Evolutionary conservation across 2,113 vertebrate genomes (phyloP).

Genomic region (Noctilio leporinus): DNA sequence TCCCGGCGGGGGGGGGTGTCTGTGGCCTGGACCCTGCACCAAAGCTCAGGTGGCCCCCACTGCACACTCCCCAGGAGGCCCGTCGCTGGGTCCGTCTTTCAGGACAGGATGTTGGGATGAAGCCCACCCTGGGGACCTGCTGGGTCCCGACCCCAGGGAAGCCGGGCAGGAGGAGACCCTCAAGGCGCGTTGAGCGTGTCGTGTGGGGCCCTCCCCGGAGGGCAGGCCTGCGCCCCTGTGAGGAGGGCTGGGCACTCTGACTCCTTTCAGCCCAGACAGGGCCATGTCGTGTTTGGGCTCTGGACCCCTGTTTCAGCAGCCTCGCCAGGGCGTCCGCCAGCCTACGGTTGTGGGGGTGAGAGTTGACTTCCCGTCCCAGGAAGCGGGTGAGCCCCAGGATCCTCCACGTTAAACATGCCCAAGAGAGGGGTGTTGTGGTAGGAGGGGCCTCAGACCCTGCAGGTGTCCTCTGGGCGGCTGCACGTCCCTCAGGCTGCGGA

Average conservation of each 20-base stretch:
- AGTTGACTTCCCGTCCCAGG: background rate
- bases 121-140: rapidly evolving
- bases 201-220: background rate
- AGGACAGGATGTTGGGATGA: background rate
- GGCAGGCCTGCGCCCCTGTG: background rate
- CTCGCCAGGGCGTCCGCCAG: background rate
- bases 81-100: background rate
- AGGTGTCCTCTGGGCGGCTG: rapidly evolving
- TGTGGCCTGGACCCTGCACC: background rate
- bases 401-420: rapidly evolving
- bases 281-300: background rate
- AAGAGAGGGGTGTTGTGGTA: rapidly evolving
- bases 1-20: background rate
- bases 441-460: background rate
- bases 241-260: background rate
- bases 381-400: no score
- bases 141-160: background rate
- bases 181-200: no score
- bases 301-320: background rate
- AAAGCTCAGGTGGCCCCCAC: rapidly evolving
- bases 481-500: background rate
- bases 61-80: rapidly evolving
- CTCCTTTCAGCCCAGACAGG: background rate
- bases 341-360: background rate
- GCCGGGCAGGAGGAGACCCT: background rate